These are phyloP conservation scores for Pongo abelii DNA, from an alignment of 2,113 vertebrate species.

Conservation along the genomic window DNA sequence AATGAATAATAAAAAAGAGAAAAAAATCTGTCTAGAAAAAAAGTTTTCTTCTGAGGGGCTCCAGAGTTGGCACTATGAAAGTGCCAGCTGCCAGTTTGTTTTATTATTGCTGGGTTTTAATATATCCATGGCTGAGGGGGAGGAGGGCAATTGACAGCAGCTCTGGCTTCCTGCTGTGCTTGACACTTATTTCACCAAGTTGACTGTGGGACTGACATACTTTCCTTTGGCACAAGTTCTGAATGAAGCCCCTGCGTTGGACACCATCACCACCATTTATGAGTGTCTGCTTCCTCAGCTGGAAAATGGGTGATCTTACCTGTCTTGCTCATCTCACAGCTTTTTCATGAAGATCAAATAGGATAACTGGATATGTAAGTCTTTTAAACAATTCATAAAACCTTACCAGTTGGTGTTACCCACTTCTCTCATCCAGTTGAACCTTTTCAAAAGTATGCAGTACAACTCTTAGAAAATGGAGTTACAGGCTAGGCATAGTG, in stretches of 20 bases:
- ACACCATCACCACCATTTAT: not conserved
- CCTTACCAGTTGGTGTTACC: not conserved
- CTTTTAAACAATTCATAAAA: not conserved
- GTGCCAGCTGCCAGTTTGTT: conserved; percentile 79
- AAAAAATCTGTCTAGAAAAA: conserved; percentile 56
- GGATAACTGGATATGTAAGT: not conserved
- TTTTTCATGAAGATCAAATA: not conserved
- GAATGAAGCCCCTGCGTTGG: not conserved
- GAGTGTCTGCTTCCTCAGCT: not conserved
- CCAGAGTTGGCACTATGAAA: conserved; percentile 70
- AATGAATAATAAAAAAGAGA: conserved; percentile 52
- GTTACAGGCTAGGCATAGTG: not conserved
- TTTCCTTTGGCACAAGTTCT: conserved; percentile 54
- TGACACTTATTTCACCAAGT: conserved; percentile 74
- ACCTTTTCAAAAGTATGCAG: not conserved
- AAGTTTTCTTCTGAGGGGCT: conserved; percentile 74
- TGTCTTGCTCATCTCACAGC: not conserved
- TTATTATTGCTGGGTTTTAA: conserved; percentile 82
- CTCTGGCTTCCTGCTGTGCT: conserved; percentile 69
- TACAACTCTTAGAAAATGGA: not conserved
- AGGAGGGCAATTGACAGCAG: conserved; percentile 75
- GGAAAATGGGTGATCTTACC: not conserved
- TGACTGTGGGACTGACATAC: conserved; percentile 69
- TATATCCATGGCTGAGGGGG: conserved; percentile 76
- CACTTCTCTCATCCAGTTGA: not conserved